Conservation (phyloP, 2,888 invertebrate species). For the Chymomyza procnemis region DNA sequence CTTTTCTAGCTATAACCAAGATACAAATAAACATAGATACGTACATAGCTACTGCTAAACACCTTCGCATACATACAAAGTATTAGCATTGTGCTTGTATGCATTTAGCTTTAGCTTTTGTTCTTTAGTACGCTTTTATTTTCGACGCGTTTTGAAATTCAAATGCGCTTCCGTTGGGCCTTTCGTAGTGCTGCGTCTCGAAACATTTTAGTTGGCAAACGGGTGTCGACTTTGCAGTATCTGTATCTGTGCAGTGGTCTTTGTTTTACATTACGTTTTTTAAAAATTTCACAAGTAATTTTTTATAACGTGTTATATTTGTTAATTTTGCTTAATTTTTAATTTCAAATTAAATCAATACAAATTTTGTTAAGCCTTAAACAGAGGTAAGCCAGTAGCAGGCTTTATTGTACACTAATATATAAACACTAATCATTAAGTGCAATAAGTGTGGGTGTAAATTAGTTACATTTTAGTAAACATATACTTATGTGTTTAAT, state of each 20-base stretch:
- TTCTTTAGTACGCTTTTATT: slow-evolving; percentile 60
- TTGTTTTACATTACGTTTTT: slow-evolving; percentile 12
- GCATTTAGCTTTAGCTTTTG: slow-evolving; percentile 57
- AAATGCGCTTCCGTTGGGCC: slow-evolving; percentile 66
- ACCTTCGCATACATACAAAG: slow-evolving; percentile 10
- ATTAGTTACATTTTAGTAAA: not conserved
- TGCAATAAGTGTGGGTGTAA: slow-evolving; percentile 10
- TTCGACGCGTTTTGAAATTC: slow-evolving; percentile 54
- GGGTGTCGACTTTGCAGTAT: slow-evolving; percentile 75
- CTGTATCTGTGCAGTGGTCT: slow-evolving; percentile 34
- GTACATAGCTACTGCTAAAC: slow-evolving; percentile 36
- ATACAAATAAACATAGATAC: not conserved
- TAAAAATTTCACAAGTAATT: slow-evolving; percentile 4
- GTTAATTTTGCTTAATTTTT: not conserved
- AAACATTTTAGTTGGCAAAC: slow-evolving; percentile 62
- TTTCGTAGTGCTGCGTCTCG: slow-evolving; percentile 1
- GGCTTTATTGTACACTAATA: too few relatives aligned
- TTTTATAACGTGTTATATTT: not conserved
- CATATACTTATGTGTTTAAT: slow-evolving; percentile 3
- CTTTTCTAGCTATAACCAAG: not conserved
- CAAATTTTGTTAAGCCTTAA: not conserved
- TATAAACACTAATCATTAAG: slow-evolving; percentile 4
- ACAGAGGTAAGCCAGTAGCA: not conserved
- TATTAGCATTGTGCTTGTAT: not conserved
- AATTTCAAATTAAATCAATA: not conserved